Percentiles rank a stretch among this genome's conserved stretches.
Conservation (phyloP, 2,888 invertebrate species). For the Smittia aterrima region DNA sequence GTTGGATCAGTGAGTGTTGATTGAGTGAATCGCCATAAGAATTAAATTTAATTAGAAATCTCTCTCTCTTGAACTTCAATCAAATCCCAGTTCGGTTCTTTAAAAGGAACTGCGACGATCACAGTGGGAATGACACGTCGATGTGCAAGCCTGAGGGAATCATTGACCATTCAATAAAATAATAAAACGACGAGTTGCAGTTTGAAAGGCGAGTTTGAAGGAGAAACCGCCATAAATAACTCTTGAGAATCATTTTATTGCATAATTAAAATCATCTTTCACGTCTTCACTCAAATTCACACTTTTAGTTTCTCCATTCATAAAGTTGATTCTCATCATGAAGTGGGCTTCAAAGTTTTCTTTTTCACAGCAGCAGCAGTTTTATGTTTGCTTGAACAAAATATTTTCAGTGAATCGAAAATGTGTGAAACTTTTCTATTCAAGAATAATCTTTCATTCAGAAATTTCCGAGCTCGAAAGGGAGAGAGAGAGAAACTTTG, state of each 20-base stretch:
- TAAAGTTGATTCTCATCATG: conserved; percentile 17
- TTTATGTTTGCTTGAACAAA: neutral
- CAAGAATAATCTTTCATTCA: neutral
- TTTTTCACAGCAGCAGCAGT: neutral
- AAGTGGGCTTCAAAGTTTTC: neutral
- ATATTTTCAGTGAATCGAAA: neutral
- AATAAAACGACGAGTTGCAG: conserved; percentile 1
- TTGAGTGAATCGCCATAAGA: conserved; percentile 6
- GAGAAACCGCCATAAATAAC: conserved; percentile 18
- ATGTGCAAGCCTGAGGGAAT: neutral
- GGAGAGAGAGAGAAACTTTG: neutral
- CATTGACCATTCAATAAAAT: conserved; percentile 18
- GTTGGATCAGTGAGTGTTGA: neutral
- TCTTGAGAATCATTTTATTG: conserved; percentile 22
- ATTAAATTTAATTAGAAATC: conserved; percentile 2
- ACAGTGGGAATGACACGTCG: conserved; percentile 15
- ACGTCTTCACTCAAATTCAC: conserved; percentile 17
- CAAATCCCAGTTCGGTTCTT: neutral
- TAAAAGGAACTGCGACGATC: conserved; percentile 19
- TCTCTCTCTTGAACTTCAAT: neutral
- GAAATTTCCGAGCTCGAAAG: neutral
- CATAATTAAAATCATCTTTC: conserved; percentile 14
- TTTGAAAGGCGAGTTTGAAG: neutral
- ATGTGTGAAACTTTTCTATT: conserved; percentile 13
- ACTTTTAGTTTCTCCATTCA: conserved; percentile 8